Conservation (phyloP, 2,113 vertebrate genomes). For the Emydocephalus ijimae region DNA sequence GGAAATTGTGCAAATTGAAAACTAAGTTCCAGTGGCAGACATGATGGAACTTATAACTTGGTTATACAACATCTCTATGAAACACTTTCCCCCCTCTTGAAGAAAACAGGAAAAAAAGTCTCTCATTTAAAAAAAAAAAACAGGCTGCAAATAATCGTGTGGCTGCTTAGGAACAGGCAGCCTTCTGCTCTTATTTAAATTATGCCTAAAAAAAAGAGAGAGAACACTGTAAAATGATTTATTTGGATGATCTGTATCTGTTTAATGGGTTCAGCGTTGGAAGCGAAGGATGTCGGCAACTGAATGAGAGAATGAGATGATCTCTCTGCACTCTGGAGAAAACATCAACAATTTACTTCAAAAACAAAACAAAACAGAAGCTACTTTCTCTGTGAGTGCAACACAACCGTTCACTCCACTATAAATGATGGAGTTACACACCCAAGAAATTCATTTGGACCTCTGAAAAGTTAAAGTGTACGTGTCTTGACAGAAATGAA, state of each 20-base stretch:
- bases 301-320: neutral
- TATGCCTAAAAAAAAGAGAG: slow-evolving; percentile 18
- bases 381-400: slow-evolving; percentile 25
- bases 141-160: neutral
- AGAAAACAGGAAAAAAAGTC: neutral
- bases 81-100: neutral
- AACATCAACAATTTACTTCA: neutral
- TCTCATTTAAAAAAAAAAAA: neutral
- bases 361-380: neutral
- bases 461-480: slow-evolving; percentile 50
- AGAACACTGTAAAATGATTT: slow-evolving; percentile 20
- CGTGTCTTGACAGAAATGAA: slow-evolving; percentile 47
- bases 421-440: slow-evolving; percentile 9
- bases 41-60: neutral
- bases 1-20: slow-evolving; percentile 16
- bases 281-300: neutral
- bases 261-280: neutral
- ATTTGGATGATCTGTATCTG: neutral
- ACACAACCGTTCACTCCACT: slow-evolving; percentile 43
- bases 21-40: neutral
- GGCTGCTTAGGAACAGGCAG: neutral
- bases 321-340: neutral
- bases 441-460: slow-evolving; percentile 39
- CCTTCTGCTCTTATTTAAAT: slow-evolving; percentile 5
- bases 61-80: neutral